These are phyloP conservation scores for Onychomys arenicola DNA, from an alignment of 2,797 vertebrate species.

Conservation along the genomic window DNA sequence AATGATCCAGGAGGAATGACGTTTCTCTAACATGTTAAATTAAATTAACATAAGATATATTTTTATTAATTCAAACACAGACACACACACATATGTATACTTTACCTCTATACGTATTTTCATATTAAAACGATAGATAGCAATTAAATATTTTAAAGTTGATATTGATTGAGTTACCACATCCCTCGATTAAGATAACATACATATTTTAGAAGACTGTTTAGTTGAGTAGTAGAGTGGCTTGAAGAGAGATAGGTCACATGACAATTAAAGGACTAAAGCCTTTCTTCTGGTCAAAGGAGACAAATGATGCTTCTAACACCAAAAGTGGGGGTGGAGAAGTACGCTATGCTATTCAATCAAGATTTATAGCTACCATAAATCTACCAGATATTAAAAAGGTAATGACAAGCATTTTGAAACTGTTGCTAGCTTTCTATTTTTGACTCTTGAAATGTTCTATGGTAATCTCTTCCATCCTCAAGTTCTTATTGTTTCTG, in stretches of 20 bases:
- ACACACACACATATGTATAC: no score
- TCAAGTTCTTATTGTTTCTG: not conserved
- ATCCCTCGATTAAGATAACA: not conserved
- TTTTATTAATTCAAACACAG: not conserved
- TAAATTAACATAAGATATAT: not conserved
- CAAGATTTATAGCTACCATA: not conserved
- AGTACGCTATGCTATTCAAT: not conserved
- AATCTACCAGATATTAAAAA: not conserved
- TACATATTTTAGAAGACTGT: slow-evolving; percentile 28
- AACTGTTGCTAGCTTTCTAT: not conserved
- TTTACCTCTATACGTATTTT: not conserved
- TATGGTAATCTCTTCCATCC: not conserved
- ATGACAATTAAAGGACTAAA: not conserved
- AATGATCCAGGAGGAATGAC: not conserved
- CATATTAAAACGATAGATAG: not conserved
- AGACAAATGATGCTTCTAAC: not conserved
- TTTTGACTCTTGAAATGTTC: not conserved
- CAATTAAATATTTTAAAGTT: not conserved
- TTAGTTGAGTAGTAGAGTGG: not conserved
- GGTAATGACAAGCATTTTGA: slow-evolving; percentile 29
- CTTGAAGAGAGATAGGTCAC: not conserved
- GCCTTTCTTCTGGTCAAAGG: not conserved
- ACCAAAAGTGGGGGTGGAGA: no score
- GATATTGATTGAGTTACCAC: not conserved
- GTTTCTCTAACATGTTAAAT: not conserved